phyloP scores from a whole-genome alignment of 1,140 invertebrate species.

The Drosophila gunungcola region DNA sequence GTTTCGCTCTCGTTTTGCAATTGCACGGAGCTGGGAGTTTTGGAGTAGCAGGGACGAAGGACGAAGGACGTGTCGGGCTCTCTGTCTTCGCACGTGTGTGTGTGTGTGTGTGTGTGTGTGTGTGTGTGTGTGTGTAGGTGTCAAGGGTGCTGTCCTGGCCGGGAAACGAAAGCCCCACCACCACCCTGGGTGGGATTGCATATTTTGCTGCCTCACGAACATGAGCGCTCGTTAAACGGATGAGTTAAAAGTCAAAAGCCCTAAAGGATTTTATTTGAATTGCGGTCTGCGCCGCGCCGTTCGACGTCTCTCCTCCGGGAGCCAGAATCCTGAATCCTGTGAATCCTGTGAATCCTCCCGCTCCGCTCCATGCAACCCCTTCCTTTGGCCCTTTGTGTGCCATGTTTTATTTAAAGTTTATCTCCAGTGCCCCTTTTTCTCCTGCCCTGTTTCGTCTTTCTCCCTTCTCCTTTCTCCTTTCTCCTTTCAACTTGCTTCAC shows the following conservation, averaged over 20 bases:
- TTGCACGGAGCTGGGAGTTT: slow-evolving; percentile 6
- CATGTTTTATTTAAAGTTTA: slow-evolving; percentile 84
- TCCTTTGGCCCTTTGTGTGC: slow-evolving; percentile 40
- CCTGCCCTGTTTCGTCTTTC: background rate
- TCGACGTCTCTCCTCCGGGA: slow-evolving; percentile 58
- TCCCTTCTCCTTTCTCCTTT: slow-evolving; percentile 13
- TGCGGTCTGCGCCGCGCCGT: slow-evolving; percentile 70
- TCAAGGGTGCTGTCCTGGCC: slow-evolving; percentile 74
- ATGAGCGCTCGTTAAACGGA: slow-evolving; percentile 81
- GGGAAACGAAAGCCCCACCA: slow-evolving; percentile 50
- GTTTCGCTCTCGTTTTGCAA: slow-evolving; percentile 63
- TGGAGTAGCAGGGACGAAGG: background rate
- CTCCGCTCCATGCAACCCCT: background rate
- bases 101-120: slow-evolving; percentile 9
- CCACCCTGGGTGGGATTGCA: slow-evolving; percentile 28
- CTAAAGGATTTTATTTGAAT: slow-evolving; percentile 84
- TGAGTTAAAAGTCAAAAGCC: slow-evolving; percentile 84
- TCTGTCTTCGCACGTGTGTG: slow-evolving; percentile 14
- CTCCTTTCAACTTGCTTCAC: slow-evolving; percentile 37
- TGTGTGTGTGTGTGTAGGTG: slow-evolving; percentile 62
- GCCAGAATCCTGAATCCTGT: background rate
- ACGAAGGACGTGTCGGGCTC: slow-evolving; percentile 7
- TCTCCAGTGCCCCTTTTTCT: slow-evolving; percentile 40
- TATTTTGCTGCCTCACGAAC: slow-evolving; percentile 74
- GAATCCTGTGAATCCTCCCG: no score